phyloP scores from a whole-genome alignment of 2,797 vertebrate genomes.

The Lacerta bilineata region DNA sequence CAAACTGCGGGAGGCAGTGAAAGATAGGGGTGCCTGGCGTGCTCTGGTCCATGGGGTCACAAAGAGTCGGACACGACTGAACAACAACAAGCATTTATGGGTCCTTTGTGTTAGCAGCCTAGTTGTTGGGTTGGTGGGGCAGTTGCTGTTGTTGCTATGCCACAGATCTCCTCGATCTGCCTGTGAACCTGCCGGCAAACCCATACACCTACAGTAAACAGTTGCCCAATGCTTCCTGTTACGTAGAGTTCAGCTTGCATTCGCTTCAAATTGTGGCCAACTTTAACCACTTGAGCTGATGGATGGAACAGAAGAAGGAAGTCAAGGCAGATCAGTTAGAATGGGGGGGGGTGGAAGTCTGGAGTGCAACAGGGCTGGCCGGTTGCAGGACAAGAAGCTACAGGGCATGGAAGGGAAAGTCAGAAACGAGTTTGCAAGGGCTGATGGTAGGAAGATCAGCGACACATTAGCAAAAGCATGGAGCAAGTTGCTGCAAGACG shows the following conservation, averaged over 20 bases:
- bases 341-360: background rate
- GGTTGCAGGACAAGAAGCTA: background rate
- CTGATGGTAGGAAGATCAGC: background rate
- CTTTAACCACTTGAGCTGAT: background rate
- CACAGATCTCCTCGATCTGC: too few species aligned
- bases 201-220: background rate
- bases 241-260: background rate
- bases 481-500: too few species aligned
- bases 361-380: background rate
- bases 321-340: background rate
- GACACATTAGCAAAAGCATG: background rate
- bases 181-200: background rate
- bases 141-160: too few species aligned
- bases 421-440: background rate
- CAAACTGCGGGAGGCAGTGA: too few species aligned
- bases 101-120: too few species aligned
- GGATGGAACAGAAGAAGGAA: slow-evolving; percentile 26
- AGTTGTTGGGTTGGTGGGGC: too few species aligned
- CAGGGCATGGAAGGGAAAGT: background rate
- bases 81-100: too few species aligned
- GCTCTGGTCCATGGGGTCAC: too few species aligned
- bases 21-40: too few species aligned
- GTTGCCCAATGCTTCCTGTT: slow-evolving; percentile 34
- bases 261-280: slow-evolving; percentile 1
- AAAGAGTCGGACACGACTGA: too few species aligned